phyloP scores from a whole-genome alignment of 2,888 invertebrate genomes.

The Dolomedes plantarius region DNA sequence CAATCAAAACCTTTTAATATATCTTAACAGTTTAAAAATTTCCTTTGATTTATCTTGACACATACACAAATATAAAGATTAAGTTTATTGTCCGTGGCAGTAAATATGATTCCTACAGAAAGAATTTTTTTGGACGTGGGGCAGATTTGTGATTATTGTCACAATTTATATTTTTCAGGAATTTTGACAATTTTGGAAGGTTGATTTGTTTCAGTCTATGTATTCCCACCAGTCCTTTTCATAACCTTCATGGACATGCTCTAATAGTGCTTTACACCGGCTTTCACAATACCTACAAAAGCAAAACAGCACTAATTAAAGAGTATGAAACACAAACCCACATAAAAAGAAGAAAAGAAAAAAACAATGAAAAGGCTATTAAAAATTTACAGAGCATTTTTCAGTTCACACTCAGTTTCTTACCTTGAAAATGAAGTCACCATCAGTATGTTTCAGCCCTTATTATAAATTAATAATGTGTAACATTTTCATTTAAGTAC shows the following conservation, averaged over 20 bases:
- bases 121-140: conserved; percentile 49
- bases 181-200: conserved; percentile 39
- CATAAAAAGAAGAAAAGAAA: not conserved
- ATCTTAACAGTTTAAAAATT: conserved; percentile 16
- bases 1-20: not conserved
- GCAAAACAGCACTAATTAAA: no score
- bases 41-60: conserved; percentile 21
- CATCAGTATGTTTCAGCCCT: no score
- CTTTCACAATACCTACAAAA: conserved; percentile 94
- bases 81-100: conserved; percentile 66
- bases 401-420: no score
- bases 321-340: not conserved
- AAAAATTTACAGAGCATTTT: no score
- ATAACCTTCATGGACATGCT: conserved; percentile 99
- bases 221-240: conserved; percentile 99
- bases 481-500: no score
- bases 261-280: conserved; percentile 94
- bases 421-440: no score
- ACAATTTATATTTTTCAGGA: conserved; percentile 22
- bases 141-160: conserved; percentile 24
- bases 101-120: conserved; percentile 56
- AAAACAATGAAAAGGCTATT: no score
- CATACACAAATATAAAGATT: conserved; percentile 54
- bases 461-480: no score
- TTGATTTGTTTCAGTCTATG: conserved; percentile 81